Conservation (phyloP, 2,113 vertebrate genomes). For the Tyto alba region DNA sequence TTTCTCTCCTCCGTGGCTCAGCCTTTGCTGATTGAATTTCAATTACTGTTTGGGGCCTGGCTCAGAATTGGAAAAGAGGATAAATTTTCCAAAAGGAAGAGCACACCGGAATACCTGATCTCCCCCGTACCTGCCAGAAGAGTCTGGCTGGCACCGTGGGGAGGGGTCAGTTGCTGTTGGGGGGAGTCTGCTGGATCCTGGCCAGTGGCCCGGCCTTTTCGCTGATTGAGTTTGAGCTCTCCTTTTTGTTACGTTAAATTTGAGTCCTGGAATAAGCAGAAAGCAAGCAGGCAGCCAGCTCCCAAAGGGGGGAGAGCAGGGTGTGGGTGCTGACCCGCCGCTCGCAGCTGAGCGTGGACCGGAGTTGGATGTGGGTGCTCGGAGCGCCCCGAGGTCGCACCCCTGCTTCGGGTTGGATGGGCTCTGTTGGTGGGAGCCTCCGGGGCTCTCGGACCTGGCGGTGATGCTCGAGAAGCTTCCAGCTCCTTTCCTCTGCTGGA, state of each 20-base stretch:
- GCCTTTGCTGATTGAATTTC: neutral
- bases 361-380: neutral
- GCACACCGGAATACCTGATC: neutral
- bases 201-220: neutral
- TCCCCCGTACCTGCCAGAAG: neutral
- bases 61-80: neutral
- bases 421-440: neutral
- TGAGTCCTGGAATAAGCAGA: neutral
- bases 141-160: neutral
- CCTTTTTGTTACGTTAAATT: neutral
- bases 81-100: neutral
- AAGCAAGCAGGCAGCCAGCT: neutral
- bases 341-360: fast-evolving
- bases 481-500: neutral
- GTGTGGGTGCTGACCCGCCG: neutral
- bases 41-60: neutral
- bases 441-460: neutral
- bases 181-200: neutral
- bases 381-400: fast-evolving
- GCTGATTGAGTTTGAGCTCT: neutral
- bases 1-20: neutral
- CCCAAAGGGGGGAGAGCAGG: neutral
- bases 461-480: neutral
- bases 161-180: neutral
- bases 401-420: fast-evolving